Conservation (phyloP, 2,888 invertebrate species). For the Andrena bucephala region DNA sequence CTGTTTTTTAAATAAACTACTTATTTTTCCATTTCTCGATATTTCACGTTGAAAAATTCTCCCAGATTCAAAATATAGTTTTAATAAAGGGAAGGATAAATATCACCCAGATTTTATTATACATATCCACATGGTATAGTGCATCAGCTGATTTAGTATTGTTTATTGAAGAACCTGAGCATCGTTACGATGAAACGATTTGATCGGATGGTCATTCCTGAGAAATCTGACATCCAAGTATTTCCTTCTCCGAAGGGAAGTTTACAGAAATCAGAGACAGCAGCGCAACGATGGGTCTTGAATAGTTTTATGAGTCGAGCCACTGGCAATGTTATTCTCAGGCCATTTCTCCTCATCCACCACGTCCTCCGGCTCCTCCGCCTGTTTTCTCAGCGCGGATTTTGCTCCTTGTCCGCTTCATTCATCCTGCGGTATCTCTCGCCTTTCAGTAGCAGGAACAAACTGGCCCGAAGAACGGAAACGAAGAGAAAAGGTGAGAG, state of each 20-base stretch:
- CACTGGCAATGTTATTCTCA: slow-evolving; percentile 69
- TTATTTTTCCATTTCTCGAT: no score
- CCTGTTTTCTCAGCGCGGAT: slow-evolving; percentile 46
- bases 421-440: slow-evolving; percentile 49
- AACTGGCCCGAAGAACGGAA: slow-evolving; percentile 10
- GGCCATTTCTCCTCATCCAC: slow-evolving; percentile 54
- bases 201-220: background rate
- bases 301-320: slow-evolving; percentile 78
- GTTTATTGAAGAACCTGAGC: background rate
- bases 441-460: slow-evolving; percentile 43
- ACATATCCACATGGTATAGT: background rate
- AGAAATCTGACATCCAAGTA: slow-evolving; percentile 48
- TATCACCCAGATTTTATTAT: background rate
- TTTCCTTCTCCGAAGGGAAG: slow-evolving; percentile 51
- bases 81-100: no score
- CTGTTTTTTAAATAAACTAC: no score
- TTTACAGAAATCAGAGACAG: slow-evolving; percentile 64
- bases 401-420: slow-evolving; percentile 24
- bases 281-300: slow-evolving; percentile 74
- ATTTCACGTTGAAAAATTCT: no score
- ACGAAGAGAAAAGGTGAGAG: slow-evolving; percentile 35
- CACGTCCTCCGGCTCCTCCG: slow-evolving; percentile 38
- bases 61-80: no score
- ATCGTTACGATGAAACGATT: slow-evolving; percentile 13
- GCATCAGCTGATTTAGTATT: background rate